Percentiles rank a stretch among this genome's conserved stretches.
Evolutionary conservation across 2,113 vertebrate species (phyloP).

Genomic region (Protobothrops flavoviridis): DNA sequence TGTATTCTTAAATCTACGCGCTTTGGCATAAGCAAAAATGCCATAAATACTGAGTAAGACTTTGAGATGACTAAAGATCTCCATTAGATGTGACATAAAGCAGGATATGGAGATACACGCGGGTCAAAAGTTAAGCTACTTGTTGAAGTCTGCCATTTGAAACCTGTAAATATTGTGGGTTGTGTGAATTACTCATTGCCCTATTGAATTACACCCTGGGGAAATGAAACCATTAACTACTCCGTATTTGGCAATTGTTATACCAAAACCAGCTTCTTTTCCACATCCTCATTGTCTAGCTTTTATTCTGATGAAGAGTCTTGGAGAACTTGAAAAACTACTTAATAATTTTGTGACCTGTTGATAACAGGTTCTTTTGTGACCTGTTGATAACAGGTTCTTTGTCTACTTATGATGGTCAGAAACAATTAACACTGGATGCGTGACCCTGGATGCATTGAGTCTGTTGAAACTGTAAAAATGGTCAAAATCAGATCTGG

Average conservation of each 20-base stretch:
- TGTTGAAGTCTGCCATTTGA: background rate
- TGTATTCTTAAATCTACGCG: background rate
- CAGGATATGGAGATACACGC: background rate
- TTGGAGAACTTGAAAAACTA: background rate
- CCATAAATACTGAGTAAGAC: background rate
- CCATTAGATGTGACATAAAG: background rate
- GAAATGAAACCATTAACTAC: background rate
- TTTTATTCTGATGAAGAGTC: background rate
- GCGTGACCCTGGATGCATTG: background rate
- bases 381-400: background rate
- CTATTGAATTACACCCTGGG: background rate
- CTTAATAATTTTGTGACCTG: background rate
- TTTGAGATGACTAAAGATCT: background rate
- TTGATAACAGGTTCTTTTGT: background rate
- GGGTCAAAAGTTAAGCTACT: background rate
- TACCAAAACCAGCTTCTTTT: background rate
- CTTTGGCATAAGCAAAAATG: background rate
- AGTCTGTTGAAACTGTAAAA: background rate
- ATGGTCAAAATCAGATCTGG: background rate
- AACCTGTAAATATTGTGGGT: background rate
- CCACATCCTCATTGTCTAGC: background rate
- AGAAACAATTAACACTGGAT: background rate
- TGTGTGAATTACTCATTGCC: background rate
- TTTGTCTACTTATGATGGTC: background rate
- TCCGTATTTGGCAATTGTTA: background rate